Conservation (phyloP, 2,888 invertebrate species). For the Sinopyrophorus schimmeli region DNA sequence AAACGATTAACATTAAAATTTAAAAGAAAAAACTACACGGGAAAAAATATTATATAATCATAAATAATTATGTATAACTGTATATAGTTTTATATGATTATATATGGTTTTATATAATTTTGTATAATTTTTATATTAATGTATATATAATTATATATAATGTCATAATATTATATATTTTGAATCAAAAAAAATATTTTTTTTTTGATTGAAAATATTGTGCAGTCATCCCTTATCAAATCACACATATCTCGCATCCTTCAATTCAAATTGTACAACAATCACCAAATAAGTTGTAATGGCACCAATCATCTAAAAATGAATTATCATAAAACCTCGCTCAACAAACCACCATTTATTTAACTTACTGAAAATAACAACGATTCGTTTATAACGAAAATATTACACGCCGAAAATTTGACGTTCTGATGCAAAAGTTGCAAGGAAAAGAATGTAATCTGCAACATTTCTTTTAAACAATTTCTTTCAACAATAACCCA, state of each 20-base stretch:
- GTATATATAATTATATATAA: too few species aligned
- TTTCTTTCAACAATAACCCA: too few species aligned
- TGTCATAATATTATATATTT: too few species aligned
- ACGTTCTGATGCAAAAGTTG: conserved; percentile 21
- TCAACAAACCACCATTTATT: too few species aligned
- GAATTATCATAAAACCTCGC: background rate
- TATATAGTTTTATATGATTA: too few species aligned
- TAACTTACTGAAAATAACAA: conserved; percentile 16
- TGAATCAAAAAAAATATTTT: too few species aligned
- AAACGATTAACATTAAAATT: too few species aligned
- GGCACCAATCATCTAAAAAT: conserved; percentile 19
- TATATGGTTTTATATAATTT: too few species aligned
- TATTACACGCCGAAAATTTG: conserved; percentile 21
- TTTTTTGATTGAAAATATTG: background rate
- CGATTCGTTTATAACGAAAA: conserved; percentile 22
- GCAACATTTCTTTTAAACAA: conserved; percentile 4
- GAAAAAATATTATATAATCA: too few species aligned
- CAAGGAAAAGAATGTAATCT: conserved; percentile 21
- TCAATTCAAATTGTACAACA: conserved; percentile 26
- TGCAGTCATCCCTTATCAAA: background rate
- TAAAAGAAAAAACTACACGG: too few species aligned
- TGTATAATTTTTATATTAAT: too few species aligned
- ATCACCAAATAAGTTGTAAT: conserved; percentile 28
- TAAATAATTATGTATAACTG: too few species aligned
- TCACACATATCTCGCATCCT: background rate